Evolutionary conservation across 2,797 vertebrate species (phyloP), one percentile per base, ranked within the genome.

Genomic region (Brachyrhaphis roseni): DNA sequence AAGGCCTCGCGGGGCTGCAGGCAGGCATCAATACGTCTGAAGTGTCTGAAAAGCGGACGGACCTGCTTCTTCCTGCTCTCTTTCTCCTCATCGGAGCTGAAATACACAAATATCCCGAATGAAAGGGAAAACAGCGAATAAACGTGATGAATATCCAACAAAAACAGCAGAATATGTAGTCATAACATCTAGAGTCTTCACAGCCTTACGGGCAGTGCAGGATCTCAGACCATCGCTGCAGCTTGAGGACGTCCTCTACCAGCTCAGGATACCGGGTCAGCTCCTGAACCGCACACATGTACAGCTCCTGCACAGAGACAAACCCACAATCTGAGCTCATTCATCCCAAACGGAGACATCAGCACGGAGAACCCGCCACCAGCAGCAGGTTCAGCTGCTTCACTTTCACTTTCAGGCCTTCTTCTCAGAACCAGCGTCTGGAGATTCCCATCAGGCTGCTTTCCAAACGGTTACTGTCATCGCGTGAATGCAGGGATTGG

Each of bases 1-100:
- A 99, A 99, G 1, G 98, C 98, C 91, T 99, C 98, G 43, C 98
- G 93, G 1, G 98, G 98, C 94, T 99, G 98, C 90, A 99, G 95
- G 78, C 98, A 99, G 86, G 98, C 97, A 75, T 99, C 98, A 70
- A 98, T 99, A 68, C 97, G 97, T 74, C 98, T 96, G 90, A 99
- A 99, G 89, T 99, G 98, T 85, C 98, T 95, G 93, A 99, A 99
- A 2, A 99, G 96, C 0, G 98, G 98, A 72, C 98, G 98, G 41
- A 98, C 98, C 93, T 97, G 97, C 94, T 97, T 98, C 95, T 93
- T 97, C 77, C 96, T 96, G 2, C 94, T 96, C 39, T 97, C 97
- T 62, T 95, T 97, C 87, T 98, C 98, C 85, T 98, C 97, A 0
- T 97, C 94, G 80, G 95, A 95, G 83, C 98, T 98, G 89, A 15